Conservation (phyloP, 2,888 invertebrate genomes). For the Eulithis prunata region DNA sequence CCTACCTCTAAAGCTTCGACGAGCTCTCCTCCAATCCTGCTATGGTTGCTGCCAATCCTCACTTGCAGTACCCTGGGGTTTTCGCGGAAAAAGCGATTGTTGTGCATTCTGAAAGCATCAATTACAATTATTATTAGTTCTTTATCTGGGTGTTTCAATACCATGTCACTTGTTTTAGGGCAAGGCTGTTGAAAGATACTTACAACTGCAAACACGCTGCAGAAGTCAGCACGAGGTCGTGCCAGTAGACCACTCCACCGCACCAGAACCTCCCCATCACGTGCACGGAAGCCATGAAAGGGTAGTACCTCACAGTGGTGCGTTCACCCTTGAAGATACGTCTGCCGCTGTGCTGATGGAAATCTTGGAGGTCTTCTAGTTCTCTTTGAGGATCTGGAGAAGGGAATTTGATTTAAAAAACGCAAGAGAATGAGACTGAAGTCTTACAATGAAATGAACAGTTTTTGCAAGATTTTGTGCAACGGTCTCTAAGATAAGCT, state of each 20-base stretch:
- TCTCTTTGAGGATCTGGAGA: conserved; percentile 64
- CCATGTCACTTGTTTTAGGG: neutral
- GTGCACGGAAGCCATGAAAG: conserved; percentile 75
- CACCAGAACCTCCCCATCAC: conserved; percentile 77
- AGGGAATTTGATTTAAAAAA: neutral
- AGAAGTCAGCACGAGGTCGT: conserved; percentile 69
- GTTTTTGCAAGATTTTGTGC: too few relatives aligned
- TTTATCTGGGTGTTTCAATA: neutral
- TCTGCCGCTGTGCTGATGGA: conserved; percentile 61
- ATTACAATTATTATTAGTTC: neutral
- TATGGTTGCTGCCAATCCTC: conserved; percentile 75
- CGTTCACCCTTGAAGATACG: conserved; percentile 69
- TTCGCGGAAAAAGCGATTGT: conserved; percentile 76
- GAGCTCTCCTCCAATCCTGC: conserved; percentile 69
- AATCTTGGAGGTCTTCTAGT: conserved; percentile 60
- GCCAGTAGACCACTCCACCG: conserved; percentile 67
- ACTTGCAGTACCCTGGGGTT: conserved; percentile 68
- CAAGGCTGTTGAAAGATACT: conserved; percentile 36
- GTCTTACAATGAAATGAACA: too few relatives aligned
- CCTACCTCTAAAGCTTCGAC: conserved; percentile 69
- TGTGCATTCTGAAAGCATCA: conserved; percentile 63
- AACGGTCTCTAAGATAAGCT: too few relatives aligned
- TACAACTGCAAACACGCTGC: conserved; percentile 76
- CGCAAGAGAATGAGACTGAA: too few relatives aligned
- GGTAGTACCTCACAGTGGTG: conserved; percentile 66